Evolutionary conservation across 2,113 vertebrate species (phyloP), one percentile per base, ranked within the genome.

Genomic region (Syngnathus typhle): DNA sequence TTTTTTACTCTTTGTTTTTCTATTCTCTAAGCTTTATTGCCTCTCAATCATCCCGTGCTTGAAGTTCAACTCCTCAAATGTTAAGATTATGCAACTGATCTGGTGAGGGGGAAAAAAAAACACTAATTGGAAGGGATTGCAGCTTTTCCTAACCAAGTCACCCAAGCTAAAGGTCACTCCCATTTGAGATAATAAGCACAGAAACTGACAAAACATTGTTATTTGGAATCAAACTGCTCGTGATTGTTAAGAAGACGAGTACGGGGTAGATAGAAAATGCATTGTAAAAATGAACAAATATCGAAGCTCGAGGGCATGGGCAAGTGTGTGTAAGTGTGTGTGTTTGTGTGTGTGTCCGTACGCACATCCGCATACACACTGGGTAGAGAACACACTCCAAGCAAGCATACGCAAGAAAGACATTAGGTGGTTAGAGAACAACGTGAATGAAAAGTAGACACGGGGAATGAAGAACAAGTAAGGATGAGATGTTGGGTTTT

Each of bases 391-490:
- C 72, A 68, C 56, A 80, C 69, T 49, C 62, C 56, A 71, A 79
- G 69, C 72, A 76, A 73, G 67, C 44, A 60, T 78, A 81, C 80
- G 71, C 67, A 63, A 73, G 55, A 65, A 64, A 82, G 71, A 79
- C 69, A 78, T 69, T 73, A 69, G 79, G 51, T 71, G 71, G 77
- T 74, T 80, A 41, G 51, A 44, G 77, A 60, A 78, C 78, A 46
- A 76, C 71, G 74, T 78, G 81, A 87, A 77, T 77, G 78, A 82
- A 79, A 78, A 82, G 73, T 77, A 69, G 56, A 79, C 6, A 32
- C 54, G 60, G 71, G 36, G 60, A 68, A 81, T 55, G 79, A 72
- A 74, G 71, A 74, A 78, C 80, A 80, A 87, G 75, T 78, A 61
- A 80, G 73, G 74, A 72, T 75, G 79, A 88, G 82, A 71, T 67